Conservation (phyloP, 1,140 invertebrate species). For the Drosophila mojavensis region DNA sequence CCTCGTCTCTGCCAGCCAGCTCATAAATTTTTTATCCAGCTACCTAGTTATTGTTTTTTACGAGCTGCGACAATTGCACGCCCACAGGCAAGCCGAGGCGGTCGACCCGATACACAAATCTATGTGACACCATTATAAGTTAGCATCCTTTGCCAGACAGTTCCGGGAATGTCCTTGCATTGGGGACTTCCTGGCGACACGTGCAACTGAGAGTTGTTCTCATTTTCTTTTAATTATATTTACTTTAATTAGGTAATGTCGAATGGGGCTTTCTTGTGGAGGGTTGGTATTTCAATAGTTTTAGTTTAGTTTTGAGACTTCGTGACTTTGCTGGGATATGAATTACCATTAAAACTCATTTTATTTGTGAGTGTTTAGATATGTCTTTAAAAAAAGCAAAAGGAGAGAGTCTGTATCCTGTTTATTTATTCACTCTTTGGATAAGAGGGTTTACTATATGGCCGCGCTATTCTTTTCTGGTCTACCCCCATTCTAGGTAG, state of each 20-base stretch:
- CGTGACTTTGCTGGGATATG: too few species aligned
- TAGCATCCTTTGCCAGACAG: conserved; percentile 50
- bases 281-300: not conserved
- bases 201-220: conserved; percentile 37
- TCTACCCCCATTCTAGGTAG: too few species aligned
- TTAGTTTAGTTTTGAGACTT: too few species aligned
- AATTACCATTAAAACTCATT: too few species aligned
- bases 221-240: conserved; percentile 49
- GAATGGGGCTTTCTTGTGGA: not conserved
- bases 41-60: conserved; percentile 74
- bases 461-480: too few species aligned
- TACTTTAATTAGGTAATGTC: conserved; percentile 38
- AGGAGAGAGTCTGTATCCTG: too few species aligned
- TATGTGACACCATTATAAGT: conserved; percentile 45
- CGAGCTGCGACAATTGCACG: conserved; percentile 68
- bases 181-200: conserved; percentile 44
- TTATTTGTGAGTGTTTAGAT: too few species aligned
- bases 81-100: conserved; percentile 23
- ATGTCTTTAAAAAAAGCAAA: too few species aligned
- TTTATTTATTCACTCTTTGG: too few species aligned
- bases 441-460: too few species aligned
- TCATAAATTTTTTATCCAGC: conserved; percentile 77
- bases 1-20: conserved; percentile 19
- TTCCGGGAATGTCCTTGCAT: conserved; percentile 32
- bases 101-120: conserved; percentile 17